Base-by-base conservation (phyloP, 2,113 vertebrate species). In the Piaya cayana region DNA sequence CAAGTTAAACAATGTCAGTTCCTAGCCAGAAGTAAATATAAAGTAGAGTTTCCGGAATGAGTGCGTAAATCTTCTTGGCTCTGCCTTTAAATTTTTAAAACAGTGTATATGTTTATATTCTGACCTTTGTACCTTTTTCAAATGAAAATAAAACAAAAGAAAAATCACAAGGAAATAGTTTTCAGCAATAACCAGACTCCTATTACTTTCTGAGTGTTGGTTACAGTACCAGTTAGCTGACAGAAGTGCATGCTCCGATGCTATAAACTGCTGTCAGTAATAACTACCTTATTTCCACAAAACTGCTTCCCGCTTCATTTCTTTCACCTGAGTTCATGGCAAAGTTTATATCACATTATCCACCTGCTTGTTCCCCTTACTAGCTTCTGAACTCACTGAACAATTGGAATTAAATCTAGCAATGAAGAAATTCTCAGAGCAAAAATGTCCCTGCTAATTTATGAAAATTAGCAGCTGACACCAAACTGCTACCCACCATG, bases 1-100 rank as follows among this genome's bases (percentile, higher is more conserved):
- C 85, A 93, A 98, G 88, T 95, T 94, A 97, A 97, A 97, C 79
- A 88, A 72, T 86, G 94, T 95, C 92, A 95, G 86, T 82, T 96
- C 62, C 86, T 76, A 92, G 83, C 74, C 88, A 97, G 95, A 96
- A 56, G 47, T 81, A 93, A 94, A 92, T 92, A 97, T 72, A 86
- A 94, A 95, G 70, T 55, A 53, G 42, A 55, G 86, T 84, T 95
- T 95, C 90, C 3, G 3, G 86, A 96, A 96, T 63, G 47, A 96
- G 86, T 91, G 74, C n/a, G 13, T 93, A 34, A 67, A 97, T 94
- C 74, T 96, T 91, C 85, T 90, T 97, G 96, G 97, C 94, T 97
- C 45, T 16, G 56, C 72, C 93, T 96, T 95, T 70, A 91, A 60
- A 76, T 82, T 86, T 94, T 76, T 82, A 42, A 92, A 94, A 55